A percentile compares a stretch with the other conserved stretches of the same genome.
Evolutionary conservation across 2,113 vertebrate species (phyloP).

Genomic region (Butastur rufipennis): DNA sequence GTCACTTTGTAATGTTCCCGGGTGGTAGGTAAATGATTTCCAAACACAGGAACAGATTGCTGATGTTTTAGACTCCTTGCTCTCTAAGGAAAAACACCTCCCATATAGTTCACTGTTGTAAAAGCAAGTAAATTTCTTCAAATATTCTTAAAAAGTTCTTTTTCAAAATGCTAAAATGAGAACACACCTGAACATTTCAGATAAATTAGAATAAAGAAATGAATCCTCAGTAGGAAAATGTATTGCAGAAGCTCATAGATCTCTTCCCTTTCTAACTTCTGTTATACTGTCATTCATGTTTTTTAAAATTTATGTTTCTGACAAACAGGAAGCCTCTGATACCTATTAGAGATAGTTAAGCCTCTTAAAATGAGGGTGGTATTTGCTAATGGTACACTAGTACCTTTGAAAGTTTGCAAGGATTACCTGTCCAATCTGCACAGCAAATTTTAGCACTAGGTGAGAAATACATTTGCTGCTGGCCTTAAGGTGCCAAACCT

Average conservation of each 20-base stretch:
- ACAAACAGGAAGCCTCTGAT: not conserved
- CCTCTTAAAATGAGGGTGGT: not conserved
- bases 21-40: constrained; percentile 14
- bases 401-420: not conserved
- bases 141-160: not conserved
- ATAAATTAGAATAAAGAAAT: not conserved
- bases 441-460: not conserved
- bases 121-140: not conserved
- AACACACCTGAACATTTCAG: not conserved
- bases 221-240: not conserved
- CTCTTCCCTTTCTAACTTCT: not conserved
- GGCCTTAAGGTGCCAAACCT: not conserved
- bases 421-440: not conserved
- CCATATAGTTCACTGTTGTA: not conserved
- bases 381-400: not conserved
- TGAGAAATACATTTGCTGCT: not conserved
- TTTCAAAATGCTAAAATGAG: constrained; percentile 4
- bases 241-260: not conserved
- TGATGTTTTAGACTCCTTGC: not conserved
- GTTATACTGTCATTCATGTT: not conserved
- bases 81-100: not conserved
- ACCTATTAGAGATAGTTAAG: not conserved
- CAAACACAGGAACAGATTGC: constrained; percentile 22
- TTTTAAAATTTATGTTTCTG: not conserved
- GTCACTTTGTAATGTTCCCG: not conserved